Conservation (phyloP, 2,888 invertebrate genomes). For the Tetrapedia diversipes region DNA sequence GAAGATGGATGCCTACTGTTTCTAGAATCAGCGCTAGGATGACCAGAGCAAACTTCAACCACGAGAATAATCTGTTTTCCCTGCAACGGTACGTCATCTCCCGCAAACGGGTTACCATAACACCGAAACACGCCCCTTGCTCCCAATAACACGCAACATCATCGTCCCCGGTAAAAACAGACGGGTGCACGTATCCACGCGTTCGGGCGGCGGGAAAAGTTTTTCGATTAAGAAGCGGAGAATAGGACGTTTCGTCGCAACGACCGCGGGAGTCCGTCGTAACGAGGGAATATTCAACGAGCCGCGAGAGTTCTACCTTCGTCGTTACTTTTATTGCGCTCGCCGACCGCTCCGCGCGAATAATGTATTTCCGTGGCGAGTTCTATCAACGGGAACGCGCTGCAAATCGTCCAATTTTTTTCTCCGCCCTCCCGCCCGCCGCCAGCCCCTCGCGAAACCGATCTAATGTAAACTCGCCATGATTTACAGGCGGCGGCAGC, state of each 20-base stretch:
- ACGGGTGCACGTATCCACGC: not conserved
- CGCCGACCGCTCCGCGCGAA: conserved; percentile 8
- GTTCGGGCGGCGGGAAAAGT: conserved; percentile 4
- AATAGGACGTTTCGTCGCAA: conserved; percentile 15
- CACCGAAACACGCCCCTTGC: too few species aligned
- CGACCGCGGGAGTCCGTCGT: conserved; percentile 12
- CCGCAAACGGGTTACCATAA: too few species aligned
- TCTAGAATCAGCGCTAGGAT: too few species aligned
- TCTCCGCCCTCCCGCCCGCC: not conserved
- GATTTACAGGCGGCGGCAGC: conserved; percentile 54
- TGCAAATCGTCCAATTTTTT: conserved; percentile 41
- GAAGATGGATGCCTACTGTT: too few species aligned
- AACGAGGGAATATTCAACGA: conserved; percentile 44
- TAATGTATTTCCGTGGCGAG: conserved; percentile 38
- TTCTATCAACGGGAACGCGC: conserved; percentile 46
- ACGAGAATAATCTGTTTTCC: too few species aligned
- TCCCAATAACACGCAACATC: too few species aligned
- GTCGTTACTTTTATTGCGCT: conserved; percentile 47
- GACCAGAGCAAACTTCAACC: too few species aligned
- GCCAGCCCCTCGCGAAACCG: not conserved
- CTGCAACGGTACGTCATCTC: too few species aligned
- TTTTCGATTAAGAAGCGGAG: conserved; percentile 24
- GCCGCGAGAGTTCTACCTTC: conserved; percentile 27
- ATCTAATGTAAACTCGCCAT: conserved; percentile 57
- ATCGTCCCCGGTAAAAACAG: not conserved